Evolutionary conservation across 2,888 invertebrate genomes (phyloP).

Genomic region (Oxyteleia sp.): DNA sequence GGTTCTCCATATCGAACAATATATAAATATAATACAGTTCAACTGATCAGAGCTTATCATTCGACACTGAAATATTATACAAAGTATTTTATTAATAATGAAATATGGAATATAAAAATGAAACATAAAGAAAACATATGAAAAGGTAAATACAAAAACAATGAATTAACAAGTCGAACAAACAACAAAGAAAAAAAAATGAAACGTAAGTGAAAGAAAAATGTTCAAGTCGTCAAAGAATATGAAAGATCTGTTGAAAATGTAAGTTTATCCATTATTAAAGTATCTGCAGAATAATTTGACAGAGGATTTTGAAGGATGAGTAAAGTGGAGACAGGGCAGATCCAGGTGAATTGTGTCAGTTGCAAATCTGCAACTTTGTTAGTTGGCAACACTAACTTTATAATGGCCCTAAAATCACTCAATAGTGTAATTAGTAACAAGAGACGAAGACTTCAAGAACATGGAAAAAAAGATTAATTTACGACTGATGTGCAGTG

Average conservation of each 20-base stretch:
- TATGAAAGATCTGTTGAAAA: constrained; percentile 37
- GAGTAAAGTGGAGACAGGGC: constrained; percentile 82
- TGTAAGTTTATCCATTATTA: not conserved
- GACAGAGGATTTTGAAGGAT: constrained; percentile 11
- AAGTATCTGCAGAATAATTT: not conserved
- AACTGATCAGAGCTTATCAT: too few species aligned
- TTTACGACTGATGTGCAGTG: too few species aligned
- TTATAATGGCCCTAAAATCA: constrained; percentile 87
- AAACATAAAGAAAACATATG: not conserved
- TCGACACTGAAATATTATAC: not conserved
- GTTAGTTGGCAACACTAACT: constrained; percentile 87
- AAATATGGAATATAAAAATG: not conserved
- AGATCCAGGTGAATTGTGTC: constrained; percentile 85
- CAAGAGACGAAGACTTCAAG: constrained; percentile 82
- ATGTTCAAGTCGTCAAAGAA: constrained; percentile 46
- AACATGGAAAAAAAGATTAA: too few species aligned
- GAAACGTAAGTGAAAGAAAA: constrained; percentile 1
- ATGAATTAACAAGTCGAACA: constrained; percentile 33
- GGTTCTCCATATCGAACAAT: too few species aligned
- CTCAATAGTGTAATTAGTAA: constrained; percentile 86
- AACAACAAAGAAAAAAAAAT: constrained; percentile 9
- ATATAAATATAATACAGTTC: too few species aligned
- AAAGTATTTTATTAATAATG: not conserved
- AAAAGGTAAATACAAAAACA: not conserved
- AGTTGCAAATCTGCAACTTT: constrained; percentile 85